Percentiles rank a stretch among this genome's conserved stretches.
phyloP scores from a whole-genome alignment of 2,113 vertebrate genomes.

The Ictalurus punctatus region DNA sequence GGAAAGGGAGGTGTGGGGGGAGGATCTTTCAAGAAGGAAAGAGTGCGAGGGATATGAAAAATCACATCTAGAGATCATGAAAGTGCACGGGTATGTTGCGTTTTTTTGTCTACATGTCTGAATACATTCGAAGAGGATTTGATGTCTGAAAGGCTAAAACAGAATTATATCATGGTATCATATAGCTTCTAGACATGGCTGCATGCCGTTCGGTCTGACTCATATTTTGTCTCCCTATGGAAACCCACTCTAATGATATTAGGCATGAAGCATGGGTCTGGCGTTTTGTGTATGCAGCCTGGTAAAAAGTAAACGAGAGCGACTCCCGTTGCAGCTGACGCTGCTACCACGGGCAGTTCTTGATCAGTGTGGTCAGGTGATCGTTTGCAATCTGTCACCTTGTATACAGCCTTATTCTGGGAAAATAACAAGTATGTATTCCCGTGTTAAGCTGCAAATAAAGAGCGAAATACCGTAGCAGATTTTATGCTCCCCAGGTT shows the following conservation, averaged over 20 bases:
- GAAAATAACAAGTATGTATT: background rate
- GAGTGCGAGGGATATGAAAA: background rate
- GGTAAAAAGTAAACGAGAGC: background rate
- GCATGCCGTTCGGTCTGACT: constrained; percentile 1
- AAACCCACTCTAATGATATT: background rate
- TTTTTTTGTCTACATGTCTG: background rate
- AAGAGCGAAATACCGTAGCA: background rate
- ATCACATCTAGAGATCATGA: background rate
- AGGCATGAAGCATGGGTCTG: background rate
- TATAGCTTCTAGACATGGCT: background rate
- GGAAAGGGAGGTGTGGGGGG: background rate
- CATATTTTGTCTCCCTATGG: constrained; percentile 3
- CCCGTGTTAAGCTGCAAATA: background rate
- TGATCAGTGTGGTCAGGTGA: background rate
- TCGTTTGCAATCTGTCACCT: background rate
- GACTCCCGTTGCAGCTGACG: background rate
- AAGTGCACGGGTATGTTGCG: background rate
- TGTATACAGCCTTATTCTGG: background rate
- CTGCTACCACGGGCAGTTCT: background rate
- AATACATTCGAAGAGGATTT: background rate
- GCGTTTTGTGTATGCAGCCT: background rate
- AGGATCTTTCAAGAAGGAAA: background rate
- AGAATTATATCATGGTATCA: constrained; percentile 11
- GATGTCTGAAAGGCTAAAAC: constrained; percentile 1
- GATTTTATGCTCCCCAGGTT: background rate